A percentile compares a stretch with the other conserved stretches of the same genome.
Conservation (phyloP, 2,113 vertebrate species). For the Varanus salvator region DNA sequence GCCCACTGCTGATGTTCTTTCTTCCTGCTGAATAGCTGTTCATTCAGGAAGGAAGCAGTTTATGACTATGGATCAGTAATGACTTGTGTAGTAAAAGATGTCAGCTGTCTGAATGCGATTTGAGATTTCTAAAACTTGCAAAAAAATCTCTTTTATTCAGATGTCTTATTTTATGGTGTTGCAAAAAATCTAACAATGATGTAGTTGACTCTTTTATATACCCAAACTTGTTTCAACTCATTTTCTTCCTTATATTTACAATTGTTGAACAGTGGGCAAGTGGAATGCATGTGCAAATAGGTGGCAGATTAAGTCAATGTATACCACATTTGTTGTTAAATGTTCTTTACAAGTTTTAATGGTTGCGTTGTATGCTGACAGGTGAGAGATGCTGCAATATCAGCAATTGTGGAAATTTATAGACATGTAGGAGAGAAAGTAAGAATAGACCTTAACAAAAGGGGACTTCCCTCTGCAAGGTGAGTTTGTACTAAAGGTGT, state of each 20-base stretch:
- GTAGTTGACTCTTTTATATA: neutral
- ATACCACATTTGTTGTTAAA: neutral
- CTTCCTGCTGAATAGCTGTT: neutral
- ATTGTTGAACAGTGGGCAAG: neutral
- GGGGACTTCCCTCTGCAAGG: constrained; percentile 89
- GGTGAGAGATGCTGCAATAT: constrained; percentile 91
- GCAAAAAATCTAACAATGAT: neutral
- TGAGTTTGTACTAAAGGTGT: constrained; percentile 70
- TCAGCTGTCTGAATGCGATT: neutral
- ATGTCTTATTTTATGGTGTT: neutral
- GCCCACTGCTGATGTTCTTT: neutral
- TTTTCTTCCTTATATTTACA: constrained; percentile 20
- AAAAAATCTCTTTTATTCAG: neutral
- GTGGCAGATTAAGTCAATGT: neutral
- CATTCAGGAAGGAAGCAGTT: neutral
- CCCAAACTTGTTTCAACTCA: constrained; percentile 28
- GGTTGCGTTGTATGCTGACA: constrained; percentile 66
- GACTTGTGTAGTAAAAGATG: neutral
- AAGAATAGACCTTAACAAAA: constrained; percentile 85
- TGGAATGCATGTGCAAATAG: neutral
- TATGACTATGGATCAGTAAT: neutral
- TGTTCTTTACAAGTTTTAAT: neutral
- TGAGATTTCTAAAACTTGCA: neutral
- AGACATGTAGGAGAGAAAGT: constrained; percentile 92
- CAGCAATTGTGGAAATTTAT: constrained; percentile 90